Evolutionary conservation across 1,140 invertebrate genomes (phyloP).

Genomic region (Brachionus angularis): DNA sequence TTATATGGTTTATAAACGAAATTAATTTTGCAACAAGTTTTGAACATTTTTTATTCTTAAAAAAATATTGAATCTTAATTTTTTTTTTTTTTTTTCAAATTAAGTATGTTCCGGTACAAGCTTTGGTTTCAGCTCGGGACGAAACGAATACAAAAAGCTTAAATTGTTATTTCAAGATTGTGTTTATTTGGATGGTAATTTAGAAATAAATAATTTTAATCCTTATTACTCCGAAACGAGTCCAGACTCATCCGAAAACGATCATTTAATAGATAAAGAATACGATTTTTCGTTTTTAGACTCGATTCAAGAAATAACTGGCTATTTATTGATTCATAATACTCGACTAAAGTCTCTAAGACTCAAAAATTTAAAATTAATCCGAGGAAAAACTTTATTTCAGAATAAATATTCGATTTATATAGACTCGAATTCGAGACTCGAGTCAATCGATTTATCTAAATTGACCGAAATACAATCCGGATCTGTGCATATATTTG

Average conservation of each 20-base stretch:
- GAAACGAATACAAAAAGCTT: conserved; percentile 10
- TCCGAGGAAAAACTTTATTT: conserved; percentile 16
- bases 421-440: conserved; percentile 5
- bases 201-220: conserved; percentile 37
- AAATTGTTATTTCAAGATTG: neutral
- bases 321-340: conserved; percentile 9
- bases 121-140: neutral
- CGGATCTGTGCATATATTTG: neutral
- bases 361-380: conserved; percentile 12
- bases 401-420: conserved; percentile 11
- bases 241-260: neutral
- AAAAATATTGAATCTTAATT: too few relatives aligned
- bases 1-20: too few relatives aligned
- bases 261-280: neutral
- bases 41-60: too few relatives aligned
- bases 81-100: neutral
- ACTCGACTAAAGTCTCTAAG: neutral
- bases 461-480: conserved; percentile 7
- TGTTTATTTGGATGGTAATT: conserved; percentile 30
- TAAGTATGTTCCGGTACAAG: conserved; percentile 31
- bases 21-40: too few relatives aligned
- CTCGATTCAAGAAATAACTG: conserved; percentile 11
- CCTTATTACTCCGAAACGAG: neutral
- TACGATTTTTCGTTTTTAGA: conserved; percentile 43
- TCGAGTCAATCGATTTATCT: conserved; percentile 29